Conservation (phyloP, 2,888 invertebrate species). For the Lithophane semibrunnea region DNA sequence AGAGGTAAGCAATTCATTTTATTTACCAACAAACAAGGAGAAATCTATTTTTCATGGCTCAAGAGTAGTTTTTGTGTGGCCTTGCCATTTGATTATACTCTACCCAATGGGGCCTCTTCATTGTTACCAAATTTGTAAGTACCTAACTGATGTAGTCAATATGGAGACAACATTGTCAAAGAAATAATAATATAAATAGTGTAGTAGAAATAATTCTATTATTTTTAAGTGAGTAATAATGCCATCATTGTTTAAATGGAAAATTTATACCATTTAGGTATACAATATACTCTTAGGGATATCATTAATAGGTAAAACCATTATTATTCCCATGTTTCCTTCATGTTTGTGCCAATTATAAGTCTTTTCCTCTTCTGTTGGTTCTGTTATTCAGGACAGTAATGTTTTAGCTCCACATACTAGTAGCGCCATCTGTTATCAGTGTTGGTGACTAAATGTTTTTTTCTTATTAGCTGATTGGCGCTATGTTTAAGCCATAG, state of each 20-base stretch:
- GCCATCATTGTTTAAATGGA: not conserved
- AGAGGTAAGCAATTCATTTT: not conserved
- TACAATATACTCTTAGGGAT: not conserved
- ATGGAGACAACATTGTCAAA: not conserved
- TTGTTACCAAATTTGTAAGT: constrained; percentile 52
- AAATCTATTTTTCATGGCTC: constrained; percentile 24
- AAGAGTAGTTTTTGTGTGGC: constrained; percentile 47
- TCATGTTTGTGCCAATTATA: constrained; percentile 19
- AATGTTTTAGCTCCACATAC: constrained; percentile 31
- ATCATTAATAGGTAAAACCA: constrained; percentile 38
- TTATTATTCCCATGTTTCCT: constrained; percentile 41
- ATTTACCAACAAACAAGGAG: constrained; percentile 16
- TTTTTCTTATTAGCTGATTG: no score
- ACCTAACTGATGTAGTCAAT: constrained; percentile 2
- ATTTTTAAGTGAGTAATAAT: not conserved
- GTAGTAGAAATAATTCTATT: not conserved
- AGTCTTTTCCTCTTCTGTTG: constrained; percentile 30
- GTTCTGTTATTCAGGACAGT: constrained; percentile 7
- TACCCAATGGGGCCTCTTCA: constrained; percentile 62
- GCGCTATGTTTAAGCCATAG: not conserved
- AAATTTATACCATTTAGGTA: not conserved
- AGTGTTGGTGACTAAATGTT: not conserved
- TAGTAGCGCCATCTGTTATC: constrained; percentile 72
- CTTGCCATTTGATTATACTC: constrained; percentile 59
- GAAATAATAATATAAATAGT: not conserved